These are phyloP conservation scores for Enoplosus armatus DNA, from an alignment of 2,797 vertebrate species.

Conservation along the genomic window DNA sequence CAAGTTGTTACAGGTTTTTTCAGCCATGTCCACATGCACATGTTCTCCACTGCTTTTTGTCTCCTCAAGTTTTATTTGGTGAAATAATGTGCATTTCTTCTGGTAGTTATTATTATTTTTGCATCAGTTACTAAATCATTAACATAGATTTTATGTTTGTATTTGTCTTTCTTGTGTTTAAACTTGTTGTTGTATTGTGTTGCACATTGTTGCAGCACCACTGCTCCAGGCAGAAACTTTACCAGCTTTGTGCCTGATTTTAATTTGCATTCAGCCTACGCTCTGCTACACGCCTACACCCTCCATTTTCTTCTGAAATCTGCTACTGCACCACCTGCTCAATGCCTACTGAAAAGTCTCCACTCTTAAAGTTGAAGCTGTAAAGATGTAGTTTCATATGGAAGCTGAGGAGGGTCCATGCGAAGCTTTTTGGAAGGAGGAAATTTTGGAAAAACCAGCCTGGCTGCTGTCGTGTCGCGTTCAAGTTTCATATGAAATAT, in stretches of 20 bases:
- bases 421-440: no score
- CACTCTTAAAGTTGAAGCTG: not conserved
- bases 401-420: no score
- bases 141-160: not conserved
- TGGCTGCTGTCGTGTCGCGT: no score
- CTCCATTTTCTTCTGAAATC: conserved; percentile 29
- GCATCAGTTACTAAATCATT: not conserved
- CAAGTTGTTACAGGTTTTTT: not conserved
- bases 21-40: not conserved
- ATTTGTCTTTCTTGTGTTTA: conserved; percentile 2
- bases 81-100: not conserved
- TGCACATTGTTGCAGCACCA: conserved; percentile 9
- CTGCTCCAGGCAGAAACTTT: conserved; percentile 20
- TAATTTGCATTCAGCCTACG: conserved; percentile 50
- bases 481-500: no score
- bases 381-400: not conserved
- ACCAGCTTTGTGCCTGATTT: conserved; percentile 24
- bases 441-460: no score
- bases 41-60: not conserved
- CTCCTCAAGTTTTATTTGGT: not conserved
- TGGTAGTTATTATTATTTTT: not conserved
- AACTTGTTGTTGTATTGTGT: not conserved
- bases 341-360: conserved; percentile 15
- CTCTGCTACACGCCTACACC: conserved; percentile 44
- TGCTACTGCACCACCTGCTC: conserved; percentile 20